phyloP scores from a whole-genome alignment of 2,797 vertebrate genomes.

The Argyrosomus regius region DNA sequence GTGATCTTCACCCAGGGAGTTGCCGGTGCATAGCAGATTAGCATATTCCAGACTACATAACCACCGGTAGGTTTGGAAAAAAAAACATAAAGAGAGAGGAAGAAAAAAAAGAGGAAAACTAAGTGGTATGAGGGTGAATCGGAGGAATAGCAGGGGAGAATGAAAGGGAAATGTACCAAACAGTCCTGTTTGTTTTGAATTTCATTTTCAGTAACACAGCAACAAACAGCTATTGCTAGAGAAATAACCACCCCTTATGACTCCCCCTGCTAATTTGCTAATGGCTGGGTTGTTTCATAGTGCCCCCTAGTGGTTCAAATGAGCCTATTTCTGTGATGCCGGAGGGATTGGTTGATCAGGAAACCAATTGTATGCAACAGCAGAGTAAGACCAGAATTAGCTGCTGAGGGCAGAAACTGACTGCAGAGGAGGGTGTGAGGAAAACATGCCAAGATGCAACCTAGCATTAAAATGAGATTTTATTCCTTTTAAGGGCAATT shows the following conservation, averaged over 20 bases:
- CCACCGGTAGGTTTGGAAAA: constrained; percentile 71
- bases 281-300: constrained; percentile 79
- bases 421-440: neutral
- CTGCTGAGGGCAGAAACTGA: constrained; percentile 21
- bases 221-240: constrained; percentile 67
- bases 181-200: constrained; percentile 77
- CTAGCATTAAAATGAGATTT: constrained; percentile 24
- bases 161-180: constrained; percentile 58
- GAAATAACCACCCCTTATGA: constrained; percentile 65
- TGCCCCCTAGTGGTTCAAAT: constrained; percentile 80
- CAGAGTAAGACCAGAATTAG: constrained; percentile 25
- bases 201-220: constrained; percentile 70
- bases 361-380: constrained; percentile 47
- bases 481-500: constrained; percentile 16
- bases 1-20: constrained; percentile 86
- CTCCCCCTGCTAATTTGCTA: constrained; percentile 77
- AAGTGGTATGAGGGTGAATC: constrained; percentile 59
- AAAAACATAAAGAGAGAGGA: constrained; percentile 14
- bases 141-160: constrained; percentile 55
- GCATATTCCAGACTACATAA: constrained; percentile 84
- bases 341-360: constrained; percentile 30
- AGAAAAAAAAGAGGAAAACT: constrained; percentile 27
- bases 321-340: neutral
- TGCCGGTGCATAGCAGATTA: constrained; percentile 82
- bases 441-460: constrained; percentile 12